A percentile compares a stretch with the other conserved stretches of the same genome.
phyloP scores from a whole-genome alignment of 2,113 vertebrate genomes.

The Mastomys natalensis region DNA sequence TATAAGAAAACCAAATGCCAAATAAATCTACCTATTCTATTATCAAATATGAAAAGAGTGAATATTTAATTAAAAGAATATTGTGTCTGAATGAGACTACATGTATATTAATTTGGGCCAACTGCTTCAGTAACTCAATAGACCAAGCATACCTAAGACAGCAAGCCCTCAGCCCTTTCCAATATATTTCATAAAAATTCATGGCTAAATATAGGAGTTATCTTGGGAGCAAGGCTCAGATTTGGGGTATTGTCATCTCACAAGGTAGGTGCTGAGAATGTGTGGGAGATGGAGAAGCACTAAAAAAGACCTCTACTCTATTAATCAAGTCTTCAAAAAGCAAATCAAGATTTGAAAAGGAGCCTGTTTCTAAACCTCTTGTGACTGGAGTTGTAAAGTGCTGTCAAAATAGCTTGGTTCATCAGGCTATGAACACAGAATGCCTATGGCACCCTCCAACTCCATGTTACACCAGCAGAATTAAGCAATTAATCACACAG shows the following conservation, averaged over 20 bases:
- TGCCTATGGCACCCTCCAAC: background rate
- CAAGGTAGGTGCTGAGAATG: background rate
- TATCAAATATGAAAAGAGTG: background rate
- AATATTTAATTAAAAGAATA: background rate
- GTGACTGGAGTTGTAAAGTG: constrained; percentile 9
- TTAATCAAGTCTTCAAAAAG: constrained; percentile 43
- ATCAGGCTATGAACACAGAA: constrained; percentile 40
- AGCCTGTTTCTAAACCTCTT: constrained; percentile 51
- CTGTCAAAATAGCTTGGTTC: constrained; percentile 59
- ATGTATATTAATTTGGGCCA: background rate
- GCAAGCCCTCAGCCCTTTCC: background rate
- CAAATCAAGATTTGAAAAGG: constrained; percentile 50
- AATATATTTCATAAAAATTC: background rate
- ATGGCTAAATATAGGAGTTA: background rate
- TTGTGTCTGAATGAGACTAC: background rate
- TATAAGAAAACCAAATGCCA: background rate
- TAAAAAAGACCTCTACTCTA: background rate
- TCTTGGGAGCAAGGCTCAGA: background rate
- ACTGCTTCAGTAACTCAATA: background rate
- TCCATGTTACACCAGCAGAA: constrained; percentile 17
- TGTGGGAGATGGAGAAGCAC: background rate
- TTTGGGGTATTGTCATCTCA: background rate
- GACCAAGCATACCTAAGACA: background rate
- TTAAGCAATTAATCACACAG: constrained; percentile 52
- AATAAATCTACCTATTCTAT: background rate